A percentile compares a stretch with the other conserved stretches of the same genome.
These are phyloP conservation scores for Drosophila emarginata DNA, from an alignment of 2,888 invertebrate genomes.

Conservation along the genomic window DNA sequence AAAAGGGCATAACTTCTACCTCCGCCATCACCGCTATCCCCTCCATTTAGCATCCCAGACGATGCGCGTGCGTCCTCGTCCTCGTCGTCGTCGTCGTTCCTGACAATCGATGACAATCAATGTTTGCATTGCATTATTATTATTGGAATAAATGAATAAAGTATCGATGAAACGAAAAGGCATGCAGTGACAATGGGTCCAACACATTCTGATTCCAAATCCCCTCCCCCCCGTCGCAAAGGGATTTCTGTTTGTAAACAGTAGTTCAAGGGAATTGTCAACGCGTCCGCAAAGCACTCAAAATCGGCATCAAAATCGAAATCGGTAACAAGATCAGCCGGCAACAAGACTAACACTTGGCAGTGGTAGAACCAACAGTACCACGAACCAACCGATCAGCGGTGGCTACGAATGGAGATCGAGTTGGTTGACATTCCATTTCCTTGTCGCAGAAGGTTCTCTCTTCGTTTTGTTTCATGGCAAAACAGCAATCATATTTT, in stretches of 20 bases:
- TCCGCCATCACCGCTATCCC: not conserved
- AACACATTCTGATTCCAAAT: constrained; percentile 45
- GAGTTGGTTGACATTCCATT: constrained; percentile 52
- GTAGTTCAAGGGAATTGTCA: constrained; percentile 79
- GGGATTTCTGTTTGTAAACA: constrained; percentile 64
- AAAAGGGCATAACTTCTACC: constrained; percentile 78
- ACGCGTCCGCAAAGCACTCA: constrained; percentile 71
- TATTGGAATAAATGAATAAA: constrained; percentile 81
- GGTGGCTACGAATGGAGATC: constrained; percentile 24
- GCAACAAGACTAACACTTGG: constrained; percentile 38
- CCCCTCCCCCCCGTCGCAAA: constrained; percentile 30
- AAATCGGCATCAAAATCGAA: constrained; percentile 79
- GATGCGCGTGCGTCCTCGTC: constrained; percentile 64
- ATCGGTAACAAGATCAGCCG: constrained; percentile 79
- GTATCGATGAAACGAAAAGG: constrained; percentile 61
- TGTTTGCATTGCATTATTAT: constrained; percentile 81
- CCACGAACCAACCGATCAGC: not conserved
- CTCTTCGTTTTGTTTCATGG: constrained; percentile 24
- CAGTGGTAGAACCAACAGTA: constrained; percentile 5
- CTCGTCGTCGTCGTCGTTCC: constrained; percentile 30
- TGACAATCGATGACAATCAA: constrained; percentile 80
- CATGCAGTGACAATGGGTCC: constrained; percentile 79
- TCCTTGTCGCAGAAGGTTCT: constrained; percentile 13
- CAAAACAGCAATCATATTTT: constrained; percentile 68
- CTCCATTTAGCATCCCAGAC: constrained; percentile 7